Conservation (phyloP, 1,140 invertebrate genomes). For the Macrotrachela quadricornifera region DNA sequence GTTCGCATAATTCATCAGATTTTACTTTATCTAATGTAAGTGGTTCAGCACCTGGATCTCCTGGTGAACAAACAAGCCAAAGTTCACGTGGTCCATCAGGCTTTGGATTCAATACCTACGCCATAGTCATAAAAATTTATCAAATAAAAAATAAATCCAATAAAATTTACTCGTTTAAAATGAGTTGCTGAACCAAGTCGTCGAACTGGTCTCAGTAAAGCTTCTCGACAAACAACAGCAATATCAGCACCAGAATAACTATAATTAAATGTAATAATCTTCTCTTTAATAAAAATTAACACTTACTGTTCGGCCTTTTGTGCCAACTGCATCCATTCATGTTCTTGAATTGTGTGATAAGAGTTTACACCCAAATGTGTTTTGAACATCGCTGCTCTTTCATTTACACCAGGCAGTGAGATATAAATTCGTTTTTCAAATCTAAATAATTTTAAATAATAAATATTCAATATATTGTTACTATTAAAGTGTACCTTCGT, state of each 20-base stretch:
- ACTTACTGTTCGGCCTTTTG: slow-evolving; percentile 58
- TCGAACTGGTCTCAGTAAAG: slow-evolving; percentile 91
- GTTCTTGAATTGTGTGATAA: slow-evolving; percentile 55
- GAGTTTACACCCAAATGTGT: slow-evolving; percentile 71
- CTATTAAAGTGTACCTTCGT: too few relatives aligned
- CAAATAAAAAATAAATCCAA: too few relatives aligned
- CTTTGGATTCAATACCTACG: slow-evolving; percentile 55
- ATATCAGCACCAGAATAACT: slow-evolving; percentile 96
- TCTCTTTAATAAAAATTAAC: neutral
- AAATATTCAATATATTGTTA: too few relatives aligned
- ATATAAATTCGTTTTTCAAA: slow-evolving; percentile 99
- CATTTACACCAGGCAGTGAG: slow-evolving; percentile 75
- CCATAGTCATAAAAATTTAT: slow-evolving; percentile 36
- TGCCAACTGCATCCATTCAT: slow-evolving; percentile 64
- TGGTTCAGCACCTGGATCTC: slow-evolving; percentile 68
- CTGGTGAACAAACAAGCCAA: slow-evolving; percentile 82
- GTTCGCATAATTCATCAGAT: slow-evolving; percentile 84
- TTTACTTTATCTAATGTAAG: slow-evolving; percentile 93
- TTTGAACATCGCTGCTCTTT: slow-evolving; percentile 77
- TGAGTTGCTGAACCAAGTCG: slow-evolving; percentile 95
- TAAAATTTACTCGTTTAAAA: slow-evolving; percentile 44
- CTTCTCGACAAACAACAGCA: slow-evolving; percentile 85
- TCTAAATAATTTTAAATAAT: too few relatives aligned
- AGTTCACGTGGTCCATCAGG: slow-evolving; percentile 50
- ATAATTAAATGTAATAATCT: neutral